Evolutionary conservation across 2,888 invertebrate species (phyloP).

Genomic region (Gandaritis pyraliata): DNA sequence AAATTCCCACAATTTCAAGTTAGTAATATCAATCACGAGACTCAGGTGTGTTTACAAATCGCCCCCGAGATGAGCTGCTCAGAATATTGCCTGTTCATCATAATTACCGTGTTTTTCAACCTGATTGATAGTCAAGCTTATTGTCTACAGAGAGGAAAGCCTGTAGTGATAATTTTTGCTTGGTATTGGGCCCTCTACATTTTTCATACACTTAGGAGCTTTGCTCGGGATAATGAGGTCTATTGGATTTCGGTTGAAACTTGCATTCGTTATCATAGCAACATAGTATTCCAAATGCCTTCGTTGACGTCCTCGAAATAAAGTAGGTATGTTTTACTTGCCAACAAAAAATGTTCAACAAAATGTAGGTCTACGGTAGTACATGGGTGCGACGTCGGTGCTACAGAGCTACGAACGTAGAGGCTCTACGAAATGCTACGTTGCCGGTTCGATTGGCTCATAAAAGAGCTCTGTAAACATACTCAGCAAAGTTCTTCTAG

Average conservation of each 20-base stretch:
- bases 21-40: slow-evolving; percentile 40
- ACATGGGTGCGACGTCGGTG: background rate
- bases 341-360: no score
- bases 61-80: slow-evolving; percentile 50
- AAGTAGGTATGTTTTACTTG: no score
- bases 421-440: slow-evolving; percentile 6
- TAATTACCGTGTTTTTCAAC: slow-evolving; percentile 60
- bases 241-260: no score
- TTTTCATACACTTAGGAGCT: background rate
- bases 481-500: no score
- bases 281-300: no score
- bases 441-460: no score
- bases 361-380: no score
- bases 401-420: slow-evolving; percentile 7
- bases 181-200: background rate
- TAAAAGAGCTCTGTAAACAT: no score
- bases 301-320: no score
- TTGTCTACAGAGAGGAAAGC: slow-evolving; percentile 2
- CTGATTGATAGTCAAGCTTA: slow-evolving; percentile 57
- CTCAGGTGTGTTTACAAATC: slow-evolving; percentile 71
- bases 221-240: no score
- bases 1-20: slow-evolving; percentile 39
- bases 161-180: background rate
- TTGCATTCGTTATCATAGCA: no score
- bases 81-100: slow-evolving; percentile 60